Base-by-base conservation (phyloP, 2,888 invertebrate species). In the Drosophila quinaria region DNA sequence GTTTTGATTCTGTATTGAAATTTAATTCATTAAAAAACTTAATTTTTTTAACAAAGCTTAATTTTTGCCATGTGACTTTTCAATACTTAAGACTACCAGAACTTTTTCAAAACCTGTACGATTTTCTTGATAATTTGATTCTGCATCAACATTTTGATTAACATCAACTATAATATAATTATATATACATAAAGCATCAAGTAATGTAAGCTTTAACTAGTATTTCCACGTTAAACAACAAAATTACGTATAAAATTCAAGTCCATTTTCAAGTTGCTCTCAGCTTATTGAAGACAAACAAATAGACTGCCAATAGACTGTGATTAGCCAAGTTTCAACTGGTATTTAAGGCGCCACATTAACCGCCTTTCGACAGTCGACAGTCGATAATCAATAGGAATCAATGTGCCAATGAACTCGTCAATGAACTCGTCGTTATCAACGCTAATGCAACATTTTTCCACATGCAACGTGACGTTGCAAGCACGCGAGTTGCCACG, bases 381-480 rank as follows among this genome's bases (percentile, higher is more conserved):
- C 31, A 62, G 31, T 52, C 78, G 74, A 64, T 70, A 77, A 78
- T 83, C 87, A 78, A 68, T 82, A 67, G 44, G 63, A 46, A 80
- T 86, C 87, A 74, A 80, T 86, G 89, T 88, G 89, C 89, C 83
- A 86, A 86, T 83, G 83, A 88, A 85, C 81, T 85, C 82, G 76
- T 79, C 80, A 81, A 73, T 85, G 80, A 85, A 82, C 87, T 88
- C 83, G 83, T 88, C 83, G 78, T 83, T 88, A 88, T 88, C 83
- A 72, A 51, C 65, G 49, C 78, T 71, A 87, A 83, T 87, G 71
- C 68, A 52, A 59, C 41, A 37, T 17, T 74, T 68, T 70, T 52
- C 65, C 51, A 70, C 74, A 80, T 73, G 78, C 81, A 66, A 69
- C 22, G 42, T 33, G 41, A 55, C 33, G 44, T 15, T 47, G 47